phyloP scores from a whole-genome alignment of 92 coral and sea anemone species.

The Heteractis magnifica region DNA sequence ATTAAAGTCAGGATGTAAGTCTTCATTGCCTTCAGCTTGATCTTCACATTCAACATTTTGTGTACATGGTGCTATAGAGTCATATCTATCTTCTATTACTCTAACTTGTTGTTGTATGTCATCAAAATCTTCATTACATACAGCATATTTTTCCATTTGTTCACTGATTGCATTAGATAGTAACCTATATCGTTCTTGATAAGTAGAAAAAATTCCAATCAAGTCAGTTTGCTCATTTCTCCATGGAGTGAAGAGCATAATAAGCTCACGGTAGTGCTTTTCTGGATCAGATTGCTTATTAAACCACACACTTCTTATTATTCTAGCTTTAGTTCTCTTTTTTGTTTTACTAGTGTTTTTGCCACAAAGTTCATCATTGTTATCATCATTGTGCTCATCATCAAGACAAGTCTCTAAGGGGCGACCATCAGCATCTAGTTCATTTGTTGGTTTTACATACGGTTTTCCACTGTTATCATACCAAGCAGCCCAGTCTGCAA shows the following conservation, averaged over 20 bases:
- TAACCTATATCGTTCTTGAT: neutral
- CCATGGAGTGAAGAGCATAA: neutral
- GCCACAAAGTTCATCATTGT: neutral
- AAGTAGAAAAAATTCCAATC: neutral
- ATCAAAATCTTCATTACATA: constrained; percentile 33
- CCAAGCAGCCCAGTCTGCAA: constrained; percentile 55
- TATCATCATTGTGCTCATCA: neutral
- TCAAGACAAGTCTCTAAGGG: constrained; percentile 47
- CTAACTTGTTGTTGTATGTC: constrained; percentile 17
- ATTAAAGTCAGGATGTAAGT: neutral
- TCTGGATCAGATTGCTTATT: neutral
- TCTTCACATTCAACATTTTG: too few relatives aligned
- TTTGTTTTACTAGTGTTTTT: neutral
- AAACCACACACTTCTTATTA: too few relatives aligned
- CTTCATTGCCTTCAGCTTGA: neutral
- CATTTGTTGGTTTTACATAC: constrained; percentile 43
- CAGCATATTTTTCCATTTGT: constrained; percentile 30
- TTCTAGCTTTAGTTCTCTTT: neutral
- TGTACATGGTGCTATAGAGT: neutral
- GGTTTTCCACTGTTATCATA: constrained; percentile 59
- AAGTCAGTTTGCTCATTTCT: neutral
- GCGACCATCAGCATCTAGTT: constrained; percentile 49
- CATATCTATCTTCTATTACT: neutral
- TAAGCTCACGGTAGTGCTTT: neutral
- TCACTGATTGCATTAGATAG: constrained; percentile 20